phyloP scores from a whole-genome alignment of 2,113 vertebrate genomes.

The Leiothrix lutea region DNA sequence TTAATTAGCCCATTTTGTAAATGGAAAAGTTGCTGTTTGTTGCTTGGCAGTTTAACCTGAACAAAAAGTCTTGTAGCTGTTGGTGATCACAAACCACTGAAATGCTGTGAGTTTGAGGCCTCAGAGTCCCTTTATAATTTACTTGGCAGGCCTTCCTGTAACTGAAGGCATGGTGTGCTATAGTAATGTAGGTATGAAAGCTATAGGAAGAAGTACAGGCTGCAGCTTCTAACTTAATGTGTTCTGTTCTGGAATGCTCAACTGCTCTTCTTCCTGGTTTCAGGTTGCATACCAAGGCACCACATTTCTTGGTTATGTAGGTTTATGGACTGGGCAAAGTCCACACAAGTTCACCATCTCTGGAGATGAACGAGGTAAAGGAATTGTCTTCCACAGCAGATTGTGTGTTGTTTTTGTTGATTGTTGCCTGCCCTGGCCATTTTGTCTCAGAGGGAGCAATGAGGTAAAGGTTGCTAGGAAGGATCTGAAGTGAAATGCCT shows the following conservation, averaged over 20 bases:
- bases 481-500: background rate
- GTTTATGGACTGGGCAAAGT: conserved; percentile 94
- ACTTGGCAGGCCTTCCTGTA: background rate
- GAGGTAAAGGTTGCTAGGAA: background rate
- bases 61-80: background rate
- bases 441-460: background rate
- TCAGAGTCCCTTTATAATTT: background rate
- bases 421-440: background rate
- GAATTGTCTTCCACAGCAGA: rapidly evolving
- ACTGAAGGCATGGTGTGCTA: background rate
- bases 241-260: background rate
- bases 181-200: background rate
- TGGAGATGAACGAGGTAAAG: conserved; percentile 85
- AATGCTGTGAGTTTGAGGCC: background rate
- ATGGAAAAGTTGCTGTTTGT: background rate
- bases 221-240: background rate
- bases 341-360: conserved; percentile 88
- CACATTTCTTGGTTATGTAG: conserved; percentile 89
- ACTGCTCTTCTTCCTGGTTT: background rate
- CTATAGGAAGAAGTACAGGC: background rate
- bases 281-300: conserved; percentile 87
- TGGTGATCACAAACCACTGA: background rate
- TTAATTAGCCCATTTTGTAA: rapidly evolving
- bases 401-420: rapidly evolving
- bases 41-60: background rate